Percentiles rank a stretch among this genome's conserved stretches.
Evolutionary conservation across 2,888 invertebrate species (phyloP).

Genomic region (Pasiphila rectangulata): DNA sequence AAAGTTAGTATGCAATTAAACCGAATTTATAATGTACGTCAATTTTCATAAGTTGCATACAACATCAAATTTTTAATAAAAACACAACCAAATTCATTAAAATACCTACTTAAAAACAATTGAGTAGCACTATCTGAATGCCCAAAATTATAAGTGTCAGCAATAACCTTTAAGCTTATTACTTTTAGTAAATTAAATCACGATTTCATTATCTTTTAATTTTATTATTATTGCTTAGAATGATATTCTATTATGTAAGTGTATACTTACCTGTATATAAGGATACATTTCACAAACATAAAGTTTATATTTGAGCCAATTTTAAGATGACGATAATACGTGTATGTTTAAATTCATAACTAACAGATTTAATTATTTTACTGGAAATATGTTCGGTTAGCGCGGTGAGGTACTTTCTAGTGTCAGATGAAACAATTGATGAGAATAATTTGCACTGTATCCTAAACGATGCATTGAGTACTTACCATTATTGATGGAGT

Average conservation of each 20-base stretch:
- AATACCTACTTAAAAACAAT: conserved; percentile 4
- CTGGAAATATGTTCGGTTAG: too few relatives aligned
- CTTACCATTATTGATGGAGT: conserved; percentile 40
- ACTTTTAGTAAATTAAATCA: conserved; percentile 35
- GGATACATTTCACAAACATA: conserved; percentile 57
- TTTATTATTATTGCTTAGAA: conserved; percentile 67
- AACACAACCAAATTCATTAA: conserved; percentile 21
- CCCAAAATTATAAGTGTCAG: conserved; percentile 27
- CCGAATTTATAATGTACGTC: too few relatives aligned
- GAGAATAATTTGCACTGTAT: conserved; percentile 10
- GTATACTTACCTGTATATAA: conserved; percentile 52
- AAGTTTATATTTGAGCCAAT: conserved; percentile 59
- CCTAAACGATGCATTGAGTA: conserved; percentile 32
- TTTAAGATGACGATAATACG: conserved; percentile 44
- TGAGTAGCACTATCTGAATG: conserved; percentile 44
- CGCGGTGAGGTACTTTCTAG: neutral
- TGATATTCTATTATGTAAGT: conserved; percentile 66
- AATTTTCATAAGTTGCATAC: too few relatives aligned
- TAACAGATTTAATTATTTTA: too few relatives aligned
- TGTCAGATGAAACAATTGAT: conserved; percentile 1
- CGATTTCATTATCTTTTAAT: conserved; percentile 40
- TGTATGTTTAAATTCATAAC: neutral
- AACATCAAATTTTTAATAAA: conserved; percentile 1
- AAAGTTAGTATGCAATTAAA: too few relatives aligned
- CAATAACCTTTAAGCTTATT: conserved; percentile 29